phyloP scores from a whole-genome alignment of 1,140 invertebrate species.

The Neodiprion virginianus region DNA sequence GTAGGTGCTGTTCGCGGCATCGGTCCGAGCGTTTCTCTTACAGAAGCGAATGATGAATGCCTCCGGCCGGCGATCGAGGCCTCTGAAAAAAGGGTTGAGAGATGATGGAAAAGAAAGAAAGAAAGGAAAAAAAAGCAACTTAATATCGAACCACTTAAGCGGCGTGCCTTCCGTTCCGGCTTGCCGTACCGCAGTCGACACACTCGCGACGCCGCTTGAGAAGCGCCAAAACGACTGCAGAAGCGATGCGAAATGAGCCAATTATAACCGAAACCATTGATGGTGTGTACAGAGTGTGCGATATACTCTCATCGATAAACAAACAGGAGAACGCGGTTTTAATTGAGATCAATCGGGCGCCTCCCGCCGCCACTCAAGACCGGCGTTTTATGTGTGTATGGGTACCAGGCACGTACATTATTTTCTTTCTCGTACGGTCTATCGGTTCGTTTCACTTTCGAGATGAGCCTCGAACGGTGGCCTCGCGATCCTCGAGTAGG shows the following conservation, averaged over 20 bases:
- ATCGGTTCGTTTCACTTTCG: slow-evolving; percentile 62
- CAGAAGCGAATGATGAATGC: neutral
- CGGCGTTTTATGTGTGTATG: neutral
- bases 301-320: neutral
- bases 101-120: neutral
- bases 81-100: neutral
- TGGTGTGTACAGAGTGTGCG: neutral
- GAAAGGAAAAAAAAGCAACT: neutral
- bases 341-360: slow-evolving; percentile 12
- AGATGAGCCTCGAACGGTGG: slow-evolving; percentile 45
- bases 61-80: neutral
- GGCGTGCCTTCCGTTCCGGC: neutral
- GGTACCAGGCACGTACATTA: neutral
- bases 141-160: neutral
- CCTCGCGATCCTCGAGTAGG: slow-evolving; percentile 31
- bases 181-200: too few relatives aligned
- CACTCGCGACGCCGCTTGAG: too few relatives aligned
- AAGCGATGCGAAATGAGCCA: neutral
- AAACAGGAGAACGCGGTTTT: neutral
- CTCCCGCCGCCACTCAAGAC: neutral
- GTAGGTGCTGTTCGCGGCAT: too few relatives aligned
- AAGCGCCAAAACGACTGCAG: too few relatives aligned
- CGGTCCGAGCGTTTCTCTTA: neutral
- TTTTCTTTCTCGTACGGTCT: neutral
- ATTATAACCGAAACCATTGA: neutral